These are phyloP conservation scores for Brachyptera risi DNA, from an alignment of 2,888 invertebrate genomes.

Conservation along the genomic window DNA sequence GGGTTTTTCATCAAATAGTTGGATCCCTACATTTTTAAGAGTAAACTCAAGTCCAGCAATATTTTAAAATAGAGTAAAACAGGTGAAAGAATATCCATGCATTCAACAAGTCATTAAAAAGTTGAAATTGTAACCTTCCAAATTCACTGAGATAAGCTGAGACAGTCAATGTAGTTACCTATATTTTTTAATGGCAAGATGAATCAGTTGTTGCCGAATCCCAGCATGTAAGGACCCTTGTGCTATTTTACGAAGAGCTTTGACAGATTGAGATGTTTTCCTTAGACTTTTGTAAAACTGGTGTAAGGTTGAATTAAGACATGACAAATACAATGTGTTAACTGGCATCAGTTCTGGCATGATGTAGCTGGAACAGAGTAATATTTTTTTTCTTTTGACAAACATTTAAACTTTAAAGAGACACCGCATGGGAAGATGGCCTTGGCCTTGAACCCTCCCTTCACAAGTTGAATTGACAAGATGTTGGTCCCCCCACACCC, in stretches of 20 bases:
- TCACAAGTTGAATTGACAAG: background rate
- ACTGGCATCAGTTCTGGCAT: constrained; percentile 34
- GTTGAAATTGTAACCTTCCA: background rate
- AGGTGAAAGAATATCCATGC: background rate
- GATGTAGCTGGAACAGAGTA: background rate
- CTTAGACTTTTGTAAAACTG: constrained; percentile 15
- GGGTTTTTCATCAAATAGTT: too few species aligned
- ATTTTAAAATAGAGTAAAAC: too few species aligned
- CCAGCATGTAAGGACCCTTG: constrained; percentile 33
- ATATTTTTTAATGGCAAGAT: constrained; percentile 33
- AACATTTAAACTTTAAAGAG: background rate
- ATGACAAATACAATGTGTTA: constrained; percentile 29
- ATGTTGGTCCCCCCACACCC: constrained; percentile 14
- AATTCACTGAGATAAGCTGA: too few species aligned
- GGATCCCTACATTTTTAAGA: too few species aligned
- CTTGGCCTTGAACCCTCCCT: constrained; percentile 17
- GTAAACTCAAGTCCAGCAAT: too few species aligned
- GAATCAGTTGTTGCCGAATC: constrained; percentile 37
- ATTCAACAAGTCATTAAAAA: background rate
- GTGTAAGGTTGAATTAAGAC: constrained; percentile 13
- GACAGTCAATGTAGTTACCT: constrained; percentile 28
- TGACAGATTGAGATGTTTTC: constrained; percentile 25
- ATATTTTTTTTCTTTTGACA: background rate
- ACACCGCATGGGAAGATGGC: background rate
- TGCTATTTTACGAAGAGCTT: constrained; percentile 24